Conservation (phyloP, 1,140 invertebrate genomes). For the Caerostris darwini region DNA sequence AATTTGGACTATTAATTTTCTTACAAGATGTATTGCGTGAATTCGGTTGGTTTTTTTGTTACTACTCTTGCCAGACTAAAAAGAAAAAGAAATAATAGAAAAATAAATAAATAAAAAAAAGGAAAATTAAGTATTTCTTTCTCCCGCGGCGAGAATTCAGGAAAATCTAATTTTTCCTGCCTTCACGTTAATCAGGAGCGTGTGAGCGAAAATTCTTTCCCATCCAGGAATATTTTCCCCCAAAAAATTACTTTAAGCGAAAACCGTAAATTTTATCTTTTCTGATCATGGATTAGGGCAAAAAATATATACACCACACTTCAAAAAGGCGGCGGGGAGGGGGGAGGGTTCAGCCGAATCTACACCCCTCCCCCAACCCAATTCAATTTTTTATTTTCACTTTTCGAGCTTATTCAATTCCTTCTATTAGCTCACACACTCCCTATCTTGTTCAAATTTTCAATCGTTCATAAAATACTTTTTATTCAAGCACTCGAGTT, state of each 20-base stretch:
- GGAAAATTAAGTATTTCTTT: constrained; percentile 26
- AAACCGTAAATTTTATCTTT: neutral
- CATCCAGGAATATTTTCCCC: neutral
- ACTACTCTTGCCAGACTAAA: neutral
- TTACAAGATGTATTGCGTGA: neutral
- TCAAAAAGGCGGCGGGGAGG: too few relatives aligned
- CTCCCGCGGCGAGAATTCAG: neutral
- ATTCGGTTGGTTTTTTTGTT: neutral
- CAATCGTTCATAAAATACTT: too few relatives aligned
- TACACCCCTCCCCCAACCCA: neutral
- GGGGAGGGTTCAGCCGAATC: too few relatives aligned
- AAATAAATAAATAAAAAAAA: too few relatives aligned
- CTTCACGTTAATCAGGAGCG: neutral
- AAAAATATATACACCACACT: neutral
- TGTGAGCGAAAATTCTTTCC: neutral
- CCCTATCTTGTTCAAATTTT: too few relatives aligned
- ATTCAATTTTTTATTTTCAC: neutral
- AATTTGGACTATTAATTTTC: too few relatives aligned
- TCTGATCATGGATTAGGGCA: neutral
- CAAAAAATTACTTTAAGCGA: constrained; percentile 11
- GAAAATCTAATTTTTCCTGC: neutral
- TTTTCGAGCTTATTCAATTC: too few relatives aligned
- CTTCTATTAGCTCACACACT: too few relatives aligned
- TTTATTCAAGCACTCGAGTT: too few relatives aligned
- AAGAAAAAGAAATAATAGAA: neutral